phyloP scores from a whole-genome alignment of 2,888 invertebrate species.

The Drosophila formosana region DNA sequence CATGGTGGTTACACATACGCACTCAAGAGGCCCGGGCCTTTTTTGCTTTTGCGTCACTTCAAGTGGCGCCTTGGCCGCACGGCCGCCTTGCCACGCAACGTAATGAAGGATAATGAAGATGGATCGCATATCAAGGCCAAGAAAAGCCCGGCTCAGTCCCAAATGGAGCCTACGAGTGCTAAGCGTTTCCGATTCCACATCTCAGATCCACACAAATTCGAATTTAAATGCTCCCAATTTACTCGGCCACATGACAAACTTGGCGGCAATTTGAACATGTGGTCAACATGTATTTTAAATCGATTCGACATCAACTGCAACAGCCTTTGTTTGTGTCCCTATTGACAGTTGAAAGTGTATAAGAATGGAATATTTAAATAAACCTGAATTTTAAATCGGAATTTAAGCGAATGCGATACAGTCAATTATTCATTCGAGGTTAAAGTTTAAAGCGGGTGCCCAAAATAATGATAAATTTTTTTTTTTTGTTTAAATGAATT shows the following conservation, averaged over 20 bases:
- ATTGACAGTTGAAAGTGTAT: too few species aligned
- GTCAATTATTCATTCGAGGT: too few species aligned
- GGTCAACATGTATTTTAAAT: not conserved
- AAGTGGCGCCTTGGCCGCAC: constrained; percentile 49
- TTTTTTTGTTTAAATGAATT: too few species aligned
- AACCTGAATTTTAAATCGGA: too few species aligned
- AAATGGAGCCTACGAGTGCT: constrained; percentile 18
- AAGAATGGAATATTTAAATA: too few species aligned
- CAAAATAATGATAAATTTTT: too few species aligned
- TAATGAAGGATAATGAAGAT: constrained; percentile 75
- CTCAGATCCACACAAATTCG: not conserved
- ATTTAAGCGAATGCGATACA: too few species aligned
- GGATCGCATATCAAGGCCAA: constrained; percentile 64
- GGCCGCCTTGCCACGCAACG: constrained; percentile 22
- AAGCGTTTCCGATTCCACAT: constrained; percentile 4
- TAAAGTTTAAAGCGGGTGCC: too few species aligned
- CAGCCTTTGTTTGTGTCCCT: too few species aligned
- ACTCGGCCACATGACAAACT: not conserved
- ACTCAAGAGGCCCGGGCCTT: constrained; percentile 16
- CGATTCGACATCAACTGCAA: not conserved
- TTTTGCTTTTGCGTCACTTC: constrained; percentile 39
- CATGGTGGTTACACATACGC: constrained; percentile 1
- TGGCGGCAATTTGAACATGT: not conserved
- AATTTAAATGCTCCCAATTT: not conserved
- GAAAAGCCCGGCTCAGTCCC: constrained; percentile 13